Percentiles rank a stretch among this genome's conserved stretches.
Conservation (phyloP, 2,888 invertebrate genomes). For the Parnassius orleans region DNA sequence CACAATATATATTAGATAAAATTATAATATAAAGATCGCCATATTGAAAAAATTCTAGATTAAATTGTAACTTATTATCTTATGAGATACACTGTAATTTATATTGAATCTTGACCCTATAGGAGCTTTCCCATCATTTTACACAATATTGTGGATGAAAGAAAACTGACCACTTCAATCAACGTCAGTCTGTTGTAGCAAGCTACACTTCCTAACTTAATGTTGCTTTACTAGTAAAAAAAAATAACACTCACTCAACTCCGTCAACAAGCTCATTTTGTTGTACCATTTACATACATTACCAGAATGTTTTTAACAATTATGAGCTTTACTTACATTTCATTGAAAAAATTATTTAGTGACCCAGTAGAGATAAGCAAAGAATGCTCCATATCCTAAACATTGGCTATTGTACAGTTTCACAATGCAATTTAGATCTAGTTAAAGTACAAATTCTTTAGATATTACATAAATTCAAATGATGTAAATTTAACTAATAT, state of each 20-base stretch:
- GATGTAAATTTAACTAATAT: slow-evolving; percentile 77
- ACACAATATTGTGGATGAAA: slow-evolving; percentile 80
- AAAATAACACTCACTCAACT: slow-evolving; percentile 75
- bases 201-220: slow-evolving; percentile 77
- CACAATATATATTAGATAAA: slow-evolving; percentile 86
- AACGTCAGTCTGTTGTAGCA: slow-evolving; percentile 73
- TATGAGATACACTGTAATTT: slow-evolving; percentile 81
- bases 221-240: slow-evolving; percentile 68
- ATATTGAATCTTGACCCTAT: slow-evolving; percentile 73
- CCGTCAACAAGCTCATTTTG: slow-evolving; percentile 74
- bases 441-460: slow-evolving; percentile 80
- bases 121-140: slow-evolving; percentile 66
- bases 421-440: slow-evolving; percentile 79
- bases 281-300: slow-evolving; percentile 74
- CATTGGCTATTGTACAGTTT: slow-evolving; percentile 77
- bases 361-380: slow-evolving; percentile 68
- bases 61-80: slow-evolving; percentile 78
- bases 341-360: slow-evolving; percentile 66
- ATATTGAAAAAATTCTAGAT: slow-evolving; percentile 81
- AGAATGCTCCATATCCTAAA: slow-evolving; percentile 75
- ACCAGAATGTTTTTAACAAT: slow-evolving; percentile 77
- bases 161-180: slow-evolving; percentile 74
- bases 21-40: slow-evolving; percentile 82
- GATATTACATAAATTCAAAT: slow-evolving; percentile 75
- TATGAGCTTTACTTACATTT: slow-evolving; percentile 74